Evolutionary conservation across 2,888 invertebrate genomes (phyloP).

Genomic region (Amblyteles armatorius): DNA sequence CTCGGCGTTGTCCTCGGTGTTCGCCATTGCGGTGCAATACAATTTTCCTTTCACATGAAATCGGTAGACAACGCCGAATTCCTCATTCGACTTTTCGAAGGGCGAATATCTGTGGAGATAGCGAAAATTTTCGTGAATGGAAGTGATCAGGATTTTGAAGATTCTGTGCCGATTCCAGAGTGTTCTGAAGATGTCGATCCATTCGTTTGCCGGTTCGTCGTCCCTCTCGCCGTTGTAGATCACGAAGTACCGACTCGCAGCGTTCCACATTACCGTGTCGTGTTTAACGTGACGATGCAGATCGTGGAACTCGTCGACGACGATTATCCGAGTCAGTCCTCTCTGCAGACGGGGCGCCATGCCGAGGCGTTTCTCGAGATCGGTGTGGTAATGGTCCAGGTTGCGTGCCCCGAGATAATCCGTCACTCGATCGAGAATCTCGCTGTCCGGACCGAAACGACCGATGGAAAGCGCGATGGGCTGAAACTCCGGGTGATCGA

Average conservation of each 20-base stretch:
- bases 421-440: slow-evolving; percentile 53
- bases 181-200: slow-evolving; percentile 57
- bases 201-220: neutral
- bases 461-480: slow-evolving; percentile 69
- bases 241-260: slow-evolving; percentile 69
- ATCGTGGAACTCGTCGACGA: slow-evolving; percentile 51
- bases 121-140: slow-evolving; percentile 68
- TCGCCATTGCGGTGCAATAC: neutral
- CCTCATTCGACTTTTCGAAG: slow-evolving; percentile 43
- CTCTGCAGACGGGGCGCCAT: neutral
- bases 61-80: slow-evolving; percentile 64
- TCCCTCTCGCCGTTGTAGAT: slow-evolving; percentile 47
- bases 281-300: slow-evolving; percentile 60
- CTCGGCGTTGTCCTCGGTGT: neutral
- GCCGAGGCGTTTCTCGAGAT: slow-evolving; percentile 30
- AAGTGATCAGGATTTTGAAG: slow-evolving; percentile 53
- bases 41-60: slow-evolving; percentile 36
- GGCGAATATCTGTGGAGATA: slow-evolving; percentile 72
- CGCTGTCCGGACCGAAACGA: slow-evolving; percentile 36
- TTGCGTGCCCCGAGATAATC: slow-evolving; percentile 45
- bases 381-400: slow-evolving; percentile 62
- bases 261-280: slow-evolving; percentile 66
- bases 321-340: slow-evolving; percentile 72
- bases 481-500: slow-evolving; percentile 65
- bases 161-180: slow-evolving; percentile 71